phyloP scores from a whole-genome alignment of 2,888 invertebrate species.

The Aphidius colemani region DNA sequence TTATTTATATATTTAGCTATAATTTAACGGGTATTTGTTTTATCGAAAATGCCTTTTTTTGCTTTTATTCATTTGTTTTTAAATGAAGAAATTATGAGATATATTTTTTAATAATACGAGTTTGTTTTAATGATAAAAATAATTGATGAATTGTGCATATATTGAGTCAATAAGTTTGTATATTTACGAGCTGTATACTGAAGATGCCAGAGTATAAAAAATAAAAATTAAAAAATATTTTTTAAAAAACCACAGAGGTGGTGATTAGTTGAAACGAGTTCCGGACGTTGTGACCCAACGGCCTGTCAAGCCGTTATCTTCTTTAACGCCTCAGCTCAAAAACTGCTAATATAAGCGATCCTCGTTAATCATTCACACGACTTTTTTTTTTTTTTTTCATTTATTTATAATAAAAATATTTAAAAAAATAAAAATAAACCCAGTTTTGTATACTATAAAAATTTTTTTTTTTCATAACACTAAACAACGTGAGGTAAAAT shows the following conservation, averaged over 20 bases:
- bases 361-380: slow-evolving; percentile 30
- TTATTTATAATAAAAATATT: neutral
- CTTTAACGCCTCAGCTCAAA: slow-evolving; percentile 35
- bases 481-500: too few species aligned
- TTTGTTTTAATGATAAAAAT: slow-evolving; percentile 5
- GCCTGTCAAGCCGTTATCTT: slow-evolving; percentile 39
- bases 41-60: too few species aligned
- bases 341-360: slow-evolving; percentile 26
- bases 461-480: neutral
- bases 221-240: slow-evolving; percentile 10
- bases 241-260: slow-evolving; percentile 25
- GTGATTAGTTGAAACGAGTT: slow-evolving; percentile 38
- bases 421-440: slow-evolving; percentile 13
- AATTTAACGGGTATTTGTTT: too few species aligned
- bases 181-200: too few species aligned
- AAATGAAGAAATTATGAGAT: too few species aligned
- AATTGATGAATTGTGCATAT: neutral
- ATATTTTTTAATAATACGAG: too few species aligned
- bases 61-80: neutral
- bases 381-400: slow-evolving; percentile 15
- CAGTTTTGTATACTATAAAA: slow-evolving; percentile 14
- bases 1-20: too few species aligned
- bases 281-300: slow-evolving; percentile 38
- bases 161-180: too few species aligned
- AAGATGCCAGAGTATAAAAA: neutral